phyloP scores from a whole-genome alignment of 1,140 invertebrate genomes.

The Teleogryllus occipitalis region DNA sequence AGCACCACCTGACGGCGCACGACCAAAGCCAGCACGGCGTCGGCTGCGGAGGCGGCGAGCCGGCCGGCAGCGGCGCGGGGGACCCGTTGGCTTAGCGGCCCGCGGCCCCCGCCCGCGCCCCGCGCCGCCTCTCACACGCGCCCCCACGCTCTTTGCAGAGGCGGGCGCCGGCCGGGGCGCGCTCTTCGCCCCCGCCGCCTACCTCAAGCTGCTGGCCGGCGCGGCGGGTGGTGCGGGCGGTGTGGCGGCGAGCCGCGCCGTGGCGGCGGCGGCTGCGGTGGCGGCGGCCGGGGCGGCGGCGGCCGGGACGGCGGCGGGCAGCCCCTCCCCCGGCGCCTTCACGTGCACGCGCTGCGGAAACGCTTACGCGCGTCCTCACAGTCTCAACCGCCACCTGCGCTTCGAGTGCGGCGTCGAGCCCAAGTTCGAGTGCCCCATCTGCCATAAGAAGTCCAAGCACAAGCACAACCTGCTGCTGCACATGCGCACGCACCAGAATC shows the following conservation, averaged over 20 bases:
- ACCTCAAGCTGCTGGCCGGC: slow-evolving; percentile 10
- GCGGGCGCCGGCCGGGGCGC: background rate
- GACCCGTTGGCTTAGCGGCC: no score
- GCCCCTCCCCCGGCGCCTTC: background rate
- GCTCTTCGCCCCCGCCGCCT: slow-evolving; percentile 4
- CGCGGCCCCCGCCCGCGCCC: no score
- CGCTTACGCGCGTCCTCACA: slow-evolving; percentile 32
- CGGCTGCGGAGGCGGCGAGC: no score
- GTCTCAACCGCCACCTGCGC: slow-evolving; percentile 33
- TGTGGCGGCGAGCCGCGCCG: background rate
- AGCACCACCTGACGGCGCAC: slow-evolving; percentile 35
- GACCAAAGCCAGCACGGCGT: background rate
- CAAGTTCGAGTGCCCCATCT: slow-evolving; percentile 31
- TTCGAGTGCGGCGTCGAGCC: slow-evolving; percentile 33
- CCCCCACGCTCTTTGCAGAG: no score
- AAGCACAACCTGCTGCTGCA: slow-evolving; percentile 26
- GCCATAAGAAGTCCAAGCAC: slow-evolving; percentile 32
- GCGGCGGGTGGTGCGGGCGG: background rate
- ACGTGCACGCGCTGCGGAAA: slow-evolving; percentile 32
- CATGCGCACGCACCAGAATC: slow-evolving; percentile 25
- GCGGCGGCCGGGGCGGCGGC: no score
- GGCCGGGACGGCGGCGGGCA: background rate
- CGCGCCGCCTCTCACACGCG: no score
- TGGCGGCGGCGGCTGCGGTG: background rate
- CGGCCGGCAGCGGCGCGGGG: no score